Evolutionary conservation across 2,113 vertebrate species (phyloP).

Genomic region (Alethe castanea): DNA sequence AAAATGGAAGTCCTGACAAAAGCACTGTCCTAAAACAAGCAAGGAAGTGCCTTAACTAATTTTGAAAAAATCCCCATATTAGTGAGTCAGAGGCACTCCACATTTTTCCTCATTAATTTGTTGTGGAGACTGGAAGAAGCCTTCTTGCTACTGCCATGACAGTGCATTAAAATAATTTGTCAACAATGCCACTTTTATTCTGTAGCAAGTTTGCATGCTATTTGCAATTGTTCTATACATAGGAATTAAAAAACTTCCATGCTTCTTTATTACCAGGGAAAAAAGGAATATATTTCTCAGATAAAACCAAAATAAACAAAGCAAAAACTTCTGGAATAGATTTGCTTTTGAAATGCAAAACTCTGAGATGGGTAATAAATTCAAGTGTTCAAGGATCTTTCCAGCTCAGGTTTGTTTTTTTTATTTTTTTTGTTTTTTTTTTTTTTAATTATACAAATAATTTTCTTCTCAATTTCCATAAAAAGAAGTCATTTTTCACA

Average conservation of each 20-base stretch:
- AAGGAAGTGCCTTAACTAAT: neutral
- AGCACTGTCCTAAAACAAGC: neutral
- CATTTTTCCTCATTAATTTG: neutral
- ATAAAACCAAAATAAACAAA: neutral
- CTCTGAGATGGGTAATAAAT: neutral
- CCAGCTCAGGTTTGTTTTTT: neutral
- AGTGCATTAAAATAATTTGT: neutral
- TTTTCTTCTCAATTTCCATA: neutral
- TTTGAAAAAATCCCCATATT: neutral
- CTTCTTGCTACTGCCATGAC: neutral
- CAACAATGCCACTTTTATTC: neutral
- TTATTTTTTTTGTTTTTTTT: neutral
- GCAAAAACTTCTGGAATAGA: neutral
- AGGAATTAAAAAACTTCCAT: neutral
- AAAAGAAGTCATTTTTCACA: neutral
- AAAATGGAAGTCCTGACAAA: neutral
- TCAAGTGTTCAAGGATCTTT: neutral
- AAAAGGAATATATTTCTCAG: neutral
- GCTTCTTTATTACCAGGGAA: neutral
- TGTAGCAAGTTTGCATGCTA: neutral
- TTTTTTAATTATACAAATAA: constrained; percentile 8
- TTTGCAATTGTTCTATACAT: neutral
- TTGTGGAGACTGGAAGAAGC: neutral
- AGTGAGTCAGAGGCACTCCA: neutral
- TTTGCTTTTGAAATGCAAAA: neutral